These are phyloP conservation scores for Promerops cafer DNA, from an alignment of 2,113 vertebrate species.

Conservation along the genomic window DNA sequence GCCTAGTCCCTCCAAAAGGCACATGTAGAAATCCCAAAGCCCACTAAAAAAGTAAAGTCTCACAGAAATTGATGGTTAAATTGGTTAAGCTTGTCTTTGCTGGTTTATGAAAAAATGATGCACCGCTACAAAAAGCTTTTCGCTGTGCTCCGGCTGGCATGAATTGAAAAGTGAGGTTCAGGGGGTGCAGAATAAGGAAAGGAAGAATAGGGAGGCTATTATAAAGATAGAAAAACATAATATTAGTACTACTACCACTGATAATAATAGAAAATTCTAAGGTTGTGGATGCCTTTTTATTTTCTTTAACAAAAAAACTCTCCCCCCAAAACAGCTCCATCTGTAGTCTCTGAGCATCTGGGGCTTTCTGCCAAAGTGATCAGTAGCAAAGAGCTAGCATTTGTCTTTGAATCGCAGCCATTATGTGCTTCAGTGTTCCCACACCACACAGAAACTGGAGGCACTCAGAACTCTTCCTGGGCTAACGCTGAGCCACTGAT, in stretches of 20 bases:
- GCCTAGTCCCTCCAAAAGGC: not conserved
- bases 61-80: not conserved
- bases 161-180: not conserved
- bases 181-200: not conserved
- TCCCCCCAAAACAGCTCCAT: not conserved
- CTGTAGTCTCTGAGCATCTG: slow-evolving; percentile 23
- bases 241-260: not conserved
- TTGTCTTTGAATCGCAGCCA: slow-evolving; percentile 12
- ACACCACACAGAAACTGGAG: not conserved
- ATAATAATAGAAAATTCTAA: not conserved
- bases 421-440: slow-evolving; percentile 13
- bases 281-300: not conserved
- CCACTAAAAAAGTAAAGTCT: not conserved
- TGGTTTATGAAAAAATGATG: not conserved
- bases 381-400: slow-evolving; percentile 16
- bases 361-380: slow-evolving; percentile 30
- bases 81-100: not conserved
- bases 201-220: not conserved
- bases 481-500: not conserved
- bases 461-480: not conserved
- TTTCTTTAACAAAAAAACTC: not conserved
- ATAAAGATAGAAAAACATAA: not conserved
- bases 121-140: not conserved
- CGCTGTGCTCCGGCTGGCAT: not conserved
- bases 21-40: not conserved